Evolutionary conservation across 2,888 invertebrate species (phyloP).

Genomic region (Nomada ferruginata): DNA sequence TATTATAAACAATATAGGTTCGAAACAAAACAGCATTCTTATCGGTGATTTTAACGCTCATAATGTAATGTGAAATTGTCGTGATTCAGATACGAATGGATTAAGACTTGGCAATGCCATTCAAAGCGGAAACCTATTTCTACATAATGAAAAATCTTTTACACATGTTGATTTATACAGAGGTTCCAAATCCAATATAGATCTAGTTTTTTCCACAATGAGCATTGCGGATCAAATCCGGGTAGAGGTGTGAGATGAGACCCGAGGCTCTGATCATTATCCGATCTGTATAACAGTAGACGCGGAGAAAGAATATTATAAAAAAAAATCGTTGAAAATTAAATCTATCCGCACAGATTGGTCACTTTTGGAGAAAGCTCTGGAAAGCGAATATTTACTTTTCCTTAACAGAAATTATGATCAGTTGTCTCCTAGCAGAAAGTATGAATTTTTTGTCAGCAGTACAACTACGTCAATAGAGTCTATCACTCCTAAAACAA

Average conservation of each 20-base stretch:
- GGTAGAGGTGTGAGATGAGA: background rate
- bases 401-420: background rate
- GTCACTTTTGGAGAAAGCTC: background rate
- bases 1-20: too few species aligned
- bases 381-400: background rate
- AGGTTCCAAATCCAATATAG: background rate
- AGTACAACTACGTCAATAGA: background rate
- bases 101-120: background rate
- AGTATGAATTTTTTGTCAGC: conserved; percentile 1
- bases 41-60: conserved; percentile 12
- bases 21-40: background rate
- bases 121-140: background rate
- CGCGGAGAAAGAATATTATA: background rate
- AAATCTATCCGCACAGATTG: conserved; percentile 1
- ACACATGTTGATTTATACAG: conserved; percentile 1
- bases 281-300: background rate
- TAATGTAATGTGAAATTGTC: conserved; percentile 4
- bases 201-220: background rate
- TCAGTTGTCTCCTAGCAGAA: background rate
- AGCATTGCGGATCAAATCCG: background rate
- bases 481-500: background rate
- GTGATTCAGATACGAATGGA: background rate
- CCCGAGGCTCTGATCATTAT: background rate
- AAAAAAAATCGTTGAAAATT: conserved; percentile 1
- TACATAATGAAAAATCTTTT: background rate